Evolutionary conservation across 2,888 invertebrate genomes (phyloP).

Genomic region (Diachrysia chrysitis): DNA sequence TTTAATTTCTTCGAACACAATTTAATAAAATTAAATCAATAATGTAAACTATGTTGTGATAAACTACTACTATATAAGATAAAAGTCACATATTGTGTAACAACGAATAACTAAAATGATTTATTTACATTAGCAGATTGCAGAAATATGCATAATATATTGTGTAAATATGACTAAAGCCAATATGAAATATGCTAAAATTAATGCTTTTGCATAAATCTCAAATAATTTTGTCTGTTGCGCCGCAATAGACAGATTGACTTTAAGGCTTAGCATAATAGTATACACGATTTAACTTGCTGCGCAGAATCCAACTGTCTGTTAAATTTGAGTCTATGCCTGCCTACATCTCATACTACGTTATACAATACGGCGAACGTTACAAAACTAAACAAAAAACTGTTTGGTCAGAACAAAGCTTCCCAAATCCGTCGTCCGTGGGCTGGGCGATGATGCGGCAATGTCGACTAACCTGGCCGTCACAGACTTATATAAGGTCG

Average conservation of each 20-base stretch:
- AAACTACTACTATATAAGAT: neutral
- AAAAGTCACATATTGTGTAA: neutral
- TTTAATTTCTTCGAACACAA: too few relatives aligned
- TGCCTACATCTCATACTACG: neutral
- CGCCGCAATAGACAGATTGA: neutral
- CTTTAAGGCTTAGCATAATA: neutral
- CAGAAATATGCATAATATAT: neutral
- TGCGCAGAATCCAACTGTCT: neutral
- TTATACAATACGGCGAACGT: neutral
- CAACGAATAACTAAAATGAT: neutral
- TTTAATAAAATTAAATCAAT: neutral
- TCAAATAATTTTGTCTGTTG: neutral
- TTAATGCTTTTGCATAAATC: neutral
- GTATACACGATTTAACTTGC: neutral
- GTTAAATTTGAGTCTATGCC: neutral
- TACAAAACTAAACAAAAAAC: neutral
- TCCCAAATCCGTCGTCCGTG: neutral
- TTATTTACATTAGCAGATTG: neutral
- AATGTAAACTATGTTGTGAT: neutral
- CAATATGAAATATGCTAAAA: neutral
- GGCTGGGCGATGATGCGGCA: neutral
- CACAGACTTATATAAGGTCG: neutral
- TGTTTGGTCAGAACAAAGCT: neutral
- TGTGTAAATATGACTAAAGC: neutral
- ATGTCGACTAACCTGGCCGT: slow-evolving; percentile 1